Evolutionary conservation across 2,888 invertebrate species (phyloP), one percentile per base, ranked within the genome.

Genomic region (Byasa hedistus): DNA sequence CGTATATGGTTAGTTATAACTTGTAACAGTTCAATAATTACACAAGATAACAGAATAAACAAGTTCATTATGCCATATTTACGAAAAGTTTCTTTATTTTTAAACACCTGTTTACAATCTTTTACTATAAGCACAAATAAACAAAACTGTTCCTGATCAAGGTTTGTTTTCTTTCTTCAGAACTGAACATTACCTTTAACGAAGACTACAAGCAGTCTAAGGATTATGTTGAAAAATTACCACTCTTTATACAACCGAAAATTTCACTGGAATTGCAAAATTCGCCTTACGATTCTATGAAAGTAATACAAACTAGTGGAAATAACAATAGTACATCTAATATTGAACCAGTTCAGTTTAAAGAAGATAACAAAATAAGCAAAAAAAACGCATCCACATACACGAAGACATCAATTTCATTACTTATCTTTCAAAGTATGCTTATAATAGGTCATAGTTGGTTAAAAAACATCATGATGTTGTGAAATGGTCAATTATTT

Each of bases 161-260:
- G 51, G 10, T 27, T 60, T 55, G 3, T 60, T 61, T 66, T 61
- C 21, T 65, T 39, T 57, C 61, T 56, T 39, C 56, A 66, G 65
- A 61, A 61, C 36, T 21, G 22, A 61, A 57, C 44, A 27, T 24
- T 22, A 52, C 39, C 23, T 23, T 66, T 36, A 57, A 23, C 19
- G 19, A 36, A 54, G 59, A 55, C 19, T 55, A 19, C 27, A 54
- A 52, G 21, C 52, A 51, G 32, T 61, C 51, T 22, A 51, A 52
- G 23, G 39, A 57, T 32, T 52, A 57, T 51, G n/a, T 61, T 57
- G 57, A 57, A 36, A 61, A 66, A 27, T 52, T 61, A n/a, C 15
- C 19, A 51, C 23, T 52, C 51, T 61, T 36, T 24, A 3, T 24
- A 27, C 36, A 61, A 57, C 10, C 57, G 21, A 52, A n/a, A 52